A percentile compares a stretch with the other conserved stretches of the same genome.
Conservation (phyloP, 2,888 invertebrate genomes). For the Clepsis dumicolana region DNA sequence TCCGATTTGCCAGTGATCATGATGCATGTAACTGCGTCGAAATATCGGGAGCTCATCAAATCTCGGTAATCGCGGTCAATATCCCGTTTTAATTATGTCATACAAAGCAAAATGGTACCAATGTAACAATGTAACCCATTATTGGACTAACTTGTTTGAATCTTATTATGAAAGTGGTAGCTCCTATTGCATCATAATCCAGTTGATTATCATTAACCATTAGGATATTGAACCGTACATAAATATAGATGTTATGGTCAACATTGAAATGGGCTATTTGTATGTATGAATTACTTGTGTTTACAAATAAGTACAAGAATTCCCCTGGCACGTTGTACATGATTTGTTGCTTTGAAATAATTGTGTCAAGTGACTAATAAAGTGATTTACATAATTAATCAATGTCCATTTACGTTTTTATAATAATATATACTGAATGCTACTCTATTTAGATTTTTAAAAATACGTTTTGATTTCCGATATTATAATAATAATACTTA, state of each 20-base stretch:
- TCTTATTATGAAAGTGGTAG: slow-evolving; percentile 53
- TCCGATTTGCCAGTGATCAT: too few species aligned
- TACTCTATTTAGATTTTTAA: too few species aligned
- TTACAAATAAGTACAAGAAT: neutral
- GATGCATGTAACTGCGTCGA: too few species aligned
- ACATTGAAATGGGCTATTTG: slow-evolving; percentile 17
- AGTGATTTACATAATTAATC: neutral
- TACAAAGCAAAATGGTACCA: neutral
- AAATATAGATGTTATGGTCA: slow-evolving; percentile 24
- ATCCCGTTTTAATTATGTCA: too few species aligned
- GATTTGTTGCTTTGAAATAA: slow-evolving; percentile 22
- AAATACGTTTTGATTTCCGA: too few species aligned
- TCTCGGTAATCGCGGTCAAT: too few species aligned
- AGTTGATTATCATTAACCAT: slow-evolving; percentile 30
- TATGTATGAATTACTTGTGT: neutral
- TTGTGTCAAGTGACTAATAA: neutral
- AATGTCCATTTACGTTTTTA: too few species aligned
- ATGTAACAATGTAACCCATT: slow-evolving; percentile 17
- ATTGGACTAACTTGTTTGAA: slow-evolving; percentile 26
- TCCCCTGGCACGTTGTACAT: slow-evolving; percentile 14
- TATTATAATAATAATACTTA: too few species aligned
- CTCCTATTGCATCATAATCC: slow-evolving; percentile 56
- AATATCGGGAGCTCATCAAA: too few species aligned
- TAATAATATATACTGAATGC: too few species aligned
- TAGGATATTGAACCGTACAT: slow-evolving; percentile 32